Evolutionary conservation across 2,113 vertebrate species (phyloP), one percentile per base, ranked within the genome.

Genomic region (Polyodon spathula): DNA sequence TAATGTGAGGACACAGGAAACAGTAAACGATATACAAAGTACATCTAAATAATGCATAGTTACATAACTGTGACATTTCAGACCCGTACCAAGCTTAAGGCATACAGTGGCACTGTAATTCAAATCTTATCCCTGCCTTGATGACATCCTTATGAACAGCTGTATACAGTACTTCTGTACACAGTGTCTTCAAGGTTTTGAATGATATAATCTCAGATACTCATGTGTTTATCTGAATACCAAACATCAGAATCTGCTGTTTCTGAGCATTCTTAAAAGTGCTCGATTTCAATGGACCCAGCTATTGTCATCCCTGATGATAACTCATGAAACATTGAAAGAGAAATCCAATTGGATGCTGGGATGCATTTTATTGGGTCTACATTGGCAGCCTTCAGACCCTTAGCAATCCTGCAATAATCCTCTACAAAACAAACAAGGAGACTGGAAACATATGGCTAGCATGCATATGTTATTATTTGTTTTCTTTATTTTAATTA

Each of bases 401-500:
- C 48, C 8, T 50, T 50, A 50, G 48, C 48, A 50, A 50, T 50
- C 48, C 48, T 50, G 14, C 48, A n/a, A 5, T 50, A 50, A 50
- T 50, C 48, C 48, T n/a, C 2, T 11, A 11, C 10, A 50, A 50
- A 50, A 50, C 15, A 50, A 50, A 50, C 15, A 11, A 50, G 12
- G 43, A 6, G 8, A 10, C 48, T 12, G 4, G 14, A 50, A 50
- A 50, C 48, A n/a, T 14, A 50, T 50, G 48, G 48, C 15, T 11
- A 50, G 48, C 48, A 50, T 50, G 48, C 48, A 50, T 50, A 50
- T 50, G 15, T 50, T 50, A 50, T 50, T 50, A 50, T 50, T 50
- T 50, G 48, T 50, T 50, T 50, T 50, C 48, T 50, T 50, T 50
- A 50, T n/a, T 50, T 50, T n/a, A 50, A 50, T 50, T 50, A 50